Conservation (phyloP, 2,888 invertebrate genomes). For the Aphidius colemani region DNA sequence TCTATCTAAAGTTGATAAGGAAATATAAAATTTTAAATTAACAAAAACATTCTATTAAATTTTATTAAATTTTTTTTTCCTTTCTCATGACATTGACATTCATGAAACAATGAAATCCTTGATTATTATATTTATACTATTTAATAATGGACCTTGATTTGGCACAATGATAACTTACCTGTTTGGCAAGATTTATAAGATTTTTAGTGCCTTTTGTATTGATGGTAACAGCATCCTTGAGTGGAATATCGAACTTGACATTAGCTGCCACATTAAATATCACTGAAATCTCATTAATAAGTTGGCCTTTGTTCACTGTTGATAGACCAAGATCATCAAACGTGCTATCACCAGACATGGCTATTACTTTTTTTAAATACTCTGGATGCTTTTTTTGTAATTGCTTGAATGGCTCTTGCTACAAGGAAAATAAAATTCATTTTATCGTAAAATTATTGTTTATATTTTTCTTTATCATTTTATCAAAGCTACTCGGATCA, state of each 20-base stretch:
- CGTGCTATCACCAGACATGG: constrained; percentile 71
- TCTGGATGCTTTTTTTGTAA: constrained; percentile 65
- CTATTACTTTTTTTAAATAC: constrained; percentile 67
- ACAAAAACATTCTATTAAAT: no score
- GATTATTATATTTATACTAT: no score
- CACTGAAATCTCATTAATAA: constrained; percentile 70
- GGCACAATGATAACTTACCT: constrained; percentile 40
- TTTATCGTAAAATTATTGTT: not conserved
- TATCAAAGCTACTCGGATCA: no score
- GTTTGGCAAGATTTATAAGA: constrained; percentile 61
- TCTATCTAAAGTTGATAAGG: no score
- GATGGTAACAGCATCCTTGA: constrained; percentile 68
- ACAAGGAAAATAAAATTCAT: constrained; percentile 28
- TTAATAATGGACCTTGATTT: no score
- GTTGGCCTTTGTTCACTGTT: constrained; percentile 63
- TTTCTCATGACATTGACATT: no score
- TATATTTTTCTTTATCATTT: no score
- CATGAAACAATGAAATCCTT: no score
- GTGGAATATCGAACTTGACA: constrained; percentile 73
- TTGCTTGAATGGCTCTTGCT: constrained; percentile 56
- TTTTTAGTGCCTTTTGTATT: constrained; percentile 68
- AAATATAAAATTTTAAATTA: no score
- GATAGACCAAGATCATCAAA: constrained; percentile 67
- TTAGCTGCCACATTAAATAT: constrained; percentile 88
- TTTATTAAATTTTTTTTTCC: no score